Evolutionary conservation across 2,888 invertebrate genomes (phyloP).

Genomic region (Serrognathus titanus): DNA sequence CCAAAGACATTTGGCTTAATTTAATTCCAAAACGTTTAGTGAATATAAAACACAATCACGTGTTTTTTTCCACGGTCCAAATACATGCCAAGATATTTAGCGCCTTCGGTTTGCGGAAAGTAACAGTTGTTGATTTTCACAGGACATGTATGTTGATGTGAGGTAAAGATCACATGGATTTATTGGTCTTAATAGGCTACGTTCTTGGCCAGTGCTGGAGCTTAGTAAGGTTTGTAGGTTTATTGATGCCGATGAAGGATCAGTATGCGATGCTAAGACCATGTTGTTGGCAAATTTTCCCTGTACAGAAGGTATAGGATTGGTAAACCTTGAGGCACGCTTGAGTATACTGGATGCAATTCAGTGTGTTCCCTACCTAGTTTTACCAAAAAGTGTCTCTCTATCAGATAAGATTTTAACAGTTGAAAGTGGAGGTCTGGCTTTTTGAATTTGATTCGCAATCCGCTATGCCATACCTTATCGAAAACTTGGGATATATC

Average conservation of each 20-base stretch:
- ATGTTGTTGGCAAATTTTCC: slow-evolving; percentile 15
- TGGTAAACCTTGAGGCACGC: slow-evolving; percentile 34
- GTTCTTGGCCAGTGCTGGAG: neutral
- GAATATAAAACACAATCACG: too few relatives aligned
- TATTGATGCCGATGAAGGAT: neutral
- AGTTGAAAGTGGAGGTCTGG: neutral
- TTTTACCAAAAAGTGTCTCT: neutral
- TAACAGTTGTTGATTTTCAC: too few relatives aligned
- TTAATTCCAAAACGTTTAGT: neutral
- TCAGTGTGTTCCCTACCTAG: neutral
- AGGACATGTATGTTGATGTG: too few relatives aligned
- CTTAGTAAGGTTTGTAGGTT: neutral
- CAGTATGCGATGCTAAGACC: neutral
- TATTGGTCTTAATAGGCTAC: neutral
- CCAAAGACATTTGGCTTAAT: neutral
- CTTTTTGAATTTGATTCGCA: neutral
- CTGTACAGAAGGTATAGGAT: slow-evolving; percentile 15
- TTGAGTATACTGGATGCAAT: neutral
- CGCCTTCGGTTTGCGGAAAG: too few relatives aligned
- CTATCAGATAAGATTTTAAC: neutral
- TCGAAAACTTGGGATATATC: too few relatives aligned
- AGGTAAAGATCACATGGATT: too few relatives aligned
- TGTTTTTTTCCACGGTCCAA: neutral
- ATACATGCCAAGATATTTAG: neutral
- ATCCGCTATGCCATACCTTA: too few relatives aligned